Percentiles rank a stretch among this genome's conserved stretches.
phyloP scores from a whole-genome alignment of 2,888 invertebrate species.

The Eueremaeus valkanovi region DNA sequence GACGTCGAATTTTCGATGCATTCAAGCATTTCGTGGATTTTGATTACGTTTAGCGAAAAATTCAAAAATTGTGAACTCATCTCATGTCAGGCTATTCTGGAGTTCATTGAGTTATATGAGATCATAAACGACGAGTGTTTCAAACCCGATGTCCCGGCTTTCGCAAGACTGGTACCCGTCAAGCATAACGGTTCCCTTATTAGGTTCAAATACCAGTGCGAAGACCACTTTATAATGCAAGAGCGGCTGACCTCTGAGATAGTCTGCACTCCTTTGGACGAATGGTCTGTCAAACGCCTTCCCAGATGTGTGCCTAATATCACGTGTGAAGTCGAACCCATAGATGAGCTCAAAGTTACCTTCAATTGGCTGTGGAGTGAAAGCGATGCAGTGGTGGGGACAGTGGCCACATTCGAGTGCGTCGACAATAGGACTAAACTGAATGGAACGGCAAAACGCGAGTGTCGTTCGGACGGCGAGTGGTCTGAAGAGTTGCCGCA shows the following conservation, averaged over 20 bases:
- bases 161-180: neutral
- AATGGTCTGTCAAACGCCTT: slow-evolving; percentile 1
- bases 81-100: neutral
- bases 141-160: slow-evolving; percentile 22
- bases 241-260: neutral
- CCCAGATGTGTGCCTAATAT: slow-evolving; percentile 19
- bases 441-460: slow-evolving; percentile 13
- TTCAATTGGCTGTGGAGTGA: slow-evolving; percentile 23
- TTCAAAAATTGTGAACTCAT: slow-evolving; percentile 5
- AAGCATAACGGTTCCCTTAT: neutral
- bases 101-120: slow-evolving; percentile 26
- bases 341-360: neutral
- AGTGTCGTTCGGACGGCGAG: neutral
- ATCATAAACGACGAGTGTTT: neutral
- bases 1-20: neutral
- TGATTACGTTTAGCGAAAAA: slow-evolving; percentile 21
- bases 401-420: slow-evolving; percentile 21
- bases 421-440: neutral
- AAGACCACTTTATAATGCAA: slow-evolving; percentile 1
- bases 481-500: slow-evolving; percentile 29
- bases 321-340: slow-evolving; percentile 1
- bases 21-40: neutral
- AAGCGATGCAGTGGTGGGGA: slow-evolving; percentile 19
- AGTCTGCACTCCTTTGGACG: neutral
- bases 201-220: slow-evolving; percentile 12